Percentiles rank a stretch among this genome's conserved stretches.
Evolutionary conservation across 2,113 vertebrate species (phyloP).

Genomic region (Oceanodroma tethys): DNA sequence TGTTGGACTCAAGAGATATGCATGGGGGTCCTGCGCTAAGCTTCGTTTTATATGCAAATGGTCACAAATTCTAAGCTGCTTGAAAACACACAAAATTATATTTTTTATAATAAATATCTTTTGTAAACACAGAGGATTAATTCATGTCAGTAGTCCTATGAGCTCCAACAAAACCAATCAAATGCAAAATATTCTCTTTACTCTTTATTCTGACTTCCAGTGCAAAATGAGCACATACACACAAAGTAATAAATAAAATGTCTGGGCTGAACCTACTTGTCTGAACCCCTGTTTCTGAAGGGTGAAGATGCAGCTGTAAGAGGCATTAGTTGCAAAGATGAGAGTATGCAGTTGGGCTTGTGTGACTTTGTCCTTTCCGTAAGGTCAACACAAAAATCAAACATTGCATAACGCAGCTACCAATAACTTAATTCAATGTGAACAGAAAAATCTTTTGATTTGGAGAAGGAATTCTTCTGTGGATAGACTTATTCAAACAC

Average conservation of each 20-base stretch:
- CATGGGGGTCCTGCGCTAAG: neutral
- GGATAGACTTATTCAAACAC: neutral
- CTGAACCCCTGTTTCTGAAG: neutral
- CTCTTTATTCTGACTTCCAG: neutral
- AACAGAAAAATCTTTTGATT: neutral
- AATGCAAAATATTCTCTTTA: neutral
- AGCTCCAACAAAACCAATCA: neutral
- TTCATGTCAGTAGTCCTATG: rapidly evolving
- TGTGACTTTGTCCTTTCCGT: neutral
- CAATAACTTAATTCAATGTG: neutral
- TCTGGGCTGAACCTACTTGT: neutral
- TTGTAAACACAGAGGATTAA: neutral
- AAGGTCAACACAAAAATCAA: constrained; percentile 16
- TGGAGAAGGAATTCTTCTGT: neutral
- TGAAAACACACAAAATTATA: neutral
- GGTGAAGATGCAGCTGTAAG: neutral
- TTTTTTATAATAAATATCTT: neutral
- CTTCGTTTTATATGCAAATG: neutral
- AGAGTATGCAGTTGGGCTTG: neutral
- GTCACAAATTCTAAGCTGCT: neutral
- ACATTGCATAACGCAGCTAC: neutral
- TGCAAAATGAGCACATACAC: neutral
- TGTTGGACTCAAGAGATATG: neutral
- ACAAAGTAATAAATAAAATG: rapidly evolving
- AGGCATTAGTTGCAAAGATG: neutral